A percentile compares a stretch with the other conserved stretches of the same genome.
Evolutionary conservation across 2,888 invertebrate species (phyloP).

Genomic region (Drosophila longiperda): DNA sequence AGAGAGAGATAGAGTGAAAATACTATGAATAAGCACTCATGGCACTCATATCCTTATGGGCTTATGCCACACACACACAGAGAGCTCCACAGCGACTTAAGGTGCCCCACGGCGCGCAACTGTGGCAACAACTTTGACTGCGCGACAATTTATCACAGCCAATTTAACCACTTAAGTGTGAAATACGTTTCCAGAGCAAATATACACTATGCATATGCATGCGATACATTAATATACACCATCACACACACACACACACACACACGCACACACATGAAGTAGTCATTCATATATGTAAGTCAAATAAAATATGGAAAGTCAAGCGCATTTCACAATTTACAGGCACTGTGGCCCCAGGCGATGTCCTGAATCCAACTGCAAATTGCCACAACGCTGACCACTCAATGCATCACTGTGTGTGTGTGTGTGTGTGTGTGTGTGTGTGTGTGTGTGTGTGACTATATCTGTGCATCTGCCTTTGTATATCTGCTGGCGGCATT

Average conservation of each 20-base stretch:
- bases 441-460: slow-evolving; percentile 24
- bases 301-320: slow-evolving; percentile 57
- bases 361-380: slow-evolving; percentile 38
- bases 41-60: slow-evolving; percentile 53
- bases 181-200: slow-evolving; percentile 64
- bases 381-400: slow-evolving; percentile 59
- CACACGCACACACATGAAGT: slow-evolving; percentile 4
- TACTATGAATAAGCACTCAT: slow-evolving; percentile 70
- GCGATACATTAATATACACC: slow-evolving; percentile 16
- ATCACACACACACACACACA: not conserved
- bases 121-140: slow-evolving; percentile 69
- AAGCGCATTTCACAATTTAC: slow-evolving; percentile 42
- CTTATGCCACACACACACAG: slow-evolving; percentile 35
- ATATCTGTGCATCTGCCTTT: slow-evolving; percentile 27
- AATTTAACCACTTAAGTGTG: slow-evolving; percentile 81
- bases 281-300: slow-evolving; percentile 12
- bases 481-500: slow-evolving; percentile 71
- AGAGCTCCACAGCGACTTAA: slow-evolving; percentile 55
- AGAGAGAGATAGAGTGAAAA: slow-evolving; percentile 1
- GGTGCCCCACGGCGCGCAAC: slow-evolving; percentile 65
- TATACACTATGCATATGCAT: slow-evolving; percentile 48
- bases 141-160: slow-evolving; percentile 81
- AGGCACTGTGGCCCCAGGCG: slow-evolving; percentile 35
- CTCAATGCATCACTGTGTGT: slow-evolving; percentile 39
- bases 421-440: slow-evolving; percentile 21